Base-by-base conservation (phyloP, 2,888 invertebrate genomes). In the Acanthopleura granulata region DNA sequence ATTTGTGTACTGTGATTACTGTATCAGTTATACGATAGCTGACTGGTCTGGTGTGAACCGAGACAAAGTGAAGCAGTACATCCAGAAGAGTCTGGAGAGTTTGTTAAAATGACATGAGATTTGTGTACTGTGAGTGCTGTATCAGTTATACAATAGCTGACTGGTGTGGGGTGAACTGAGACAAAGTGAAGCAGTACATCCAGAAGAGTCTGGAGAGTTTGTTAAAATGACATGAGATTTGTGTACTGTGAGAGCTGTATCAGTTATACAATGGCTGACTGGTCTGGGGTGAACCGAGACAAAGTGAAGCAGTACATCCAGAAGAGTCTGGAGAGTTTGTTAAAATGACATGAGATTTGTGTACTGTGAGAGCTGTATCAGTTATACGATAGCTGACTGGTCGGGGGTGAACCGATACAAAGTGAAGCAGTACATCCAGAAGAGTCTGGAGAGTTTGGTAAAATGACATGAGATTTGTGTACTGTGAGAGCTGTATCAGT, bases 1-100 rank as follows among this genome's bases (percentile, higher is more conserved):
- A 57, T 99, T 99, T 92, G 95, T 99, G 1, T 99, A 96, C 91
- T 99, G 99, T 91, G 99, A 98, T 0, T 95, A 96, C 0, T 95
- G 95, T 84, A 94, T 98, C 87, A 96, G 95, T 87, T 94, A 95
- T 84, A 96, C 98, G 86, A 92, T 99, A 9, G 93, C 97, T 88
- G 97, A 98, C 89, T 98, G 97, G 96, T 94, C 95, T 30, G 94
- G 94, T 0, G 94, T 99, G 82, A 92, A 98, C 89, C 93, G 94
- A 72, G 93, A 94, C n/a, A 93, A 92, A 86, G 94, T 96, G 76
- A 93, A 95, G 0, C 91, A 94, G 75, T 98, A 95, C 89, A 96
- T 98, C 80, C 90, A 94, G 77, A 93, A 93, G 73, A 96, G 96
- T 89, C 93, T 96, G 89, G 97, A 97, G 49, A 29, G 25, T 12